Evolutionary conservation across 2,888 invertebrate species (phyloP).

Genomic region (Gastrophysa polygoni): DNA sequence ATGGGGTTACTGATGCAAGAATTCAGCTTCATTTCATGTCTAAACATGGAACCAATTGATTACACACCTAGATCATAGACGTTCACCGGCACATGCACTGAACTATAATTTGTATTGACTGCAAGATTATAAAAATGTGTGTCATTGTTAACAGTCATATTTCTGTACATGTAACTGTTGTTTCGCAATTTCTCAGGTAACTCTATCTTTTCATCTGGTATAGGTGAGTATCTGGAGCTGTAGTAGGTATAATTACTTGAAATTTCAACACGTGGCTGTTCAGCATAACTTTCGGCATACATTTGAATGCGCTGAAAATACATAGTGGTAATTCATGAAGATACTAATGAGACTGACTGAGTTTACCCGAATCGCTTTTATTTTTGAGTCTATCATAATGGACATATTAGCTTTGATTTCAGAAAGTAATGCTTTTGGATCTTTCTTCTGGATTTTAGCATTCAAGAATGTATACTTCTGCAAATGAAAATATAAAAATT

Average conservation of each 20-base stretch:
- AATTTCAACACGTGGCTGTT: constrained; percentile 54
- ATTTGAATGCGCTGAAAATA: constrained; percentile 72
- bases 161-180: constrained; percentile 59
- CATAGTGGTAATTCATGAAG: neutral
- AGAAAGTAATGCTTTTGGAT: constrained; percentile 77
- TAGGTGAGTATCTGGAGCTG: constrained; percentile 79
- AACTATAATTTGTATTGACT: constrained; percentile 79
- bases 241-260: constrained; percentile 66
- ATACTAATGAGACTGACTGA: neutral
- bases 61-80: constrained; percentile 80
- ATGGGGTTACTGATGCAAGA: no score
- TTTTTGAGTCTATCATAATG: constrained; percentile 84
- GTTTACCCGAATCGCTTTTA: constrained; percentile 84
- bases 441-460: constrained; percentile 78
- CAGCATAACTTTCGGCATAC: constrained; percentile 73
- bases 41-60: no score
- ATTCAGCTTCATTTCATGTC: no score
- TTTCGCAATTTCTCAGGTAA: constrained; percentile 37
- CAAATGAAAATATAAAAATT: constrained; percentile 26
- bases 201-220: constrained; percentile 47
- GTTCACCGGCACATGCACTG: constrained; percentile 94
- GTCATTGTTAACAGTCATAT: constrained; percentile 69
- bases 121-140: constrained; percentile 85
- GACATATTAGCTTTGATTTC: constrained; percentile 83
- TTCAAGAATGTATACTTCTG: constrained; percentile 82